These are phyloP conservation scores for Sebastes fasciatus DNA, from an alignment of 2,113 vertebrate genomes.

Conservation along the genomic window DNA sequence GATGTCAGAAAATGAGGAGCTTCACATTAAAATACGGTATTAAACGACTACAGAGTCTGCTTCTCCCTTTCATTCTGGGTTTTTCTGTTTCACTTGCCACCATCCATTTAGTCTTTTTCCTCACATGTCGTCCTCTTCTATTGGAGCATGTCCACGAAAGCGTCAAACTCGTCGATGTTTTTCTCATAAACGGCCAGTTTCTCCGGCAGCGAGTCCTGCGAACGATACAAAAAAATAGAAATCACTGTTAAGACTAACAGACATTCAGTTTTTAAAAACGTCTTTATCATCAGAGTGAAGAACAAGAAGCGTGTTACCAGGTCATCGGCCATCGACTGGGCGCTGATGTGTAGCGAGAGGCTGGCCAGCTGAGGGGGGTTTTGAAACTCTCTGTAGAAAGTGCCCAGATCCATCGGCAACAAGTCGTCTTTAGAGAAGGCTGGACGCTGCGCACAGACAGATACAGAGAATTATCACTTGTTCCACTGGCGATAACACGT, in stretches of 20 bases:
- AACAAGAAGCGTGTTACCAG: conserved; percentile 83
- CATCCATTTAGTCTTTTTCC: not conserved
- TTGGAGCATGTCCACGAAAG: conserved; percentile 98
- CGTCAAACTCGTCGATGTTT: conserved; percentile 97
- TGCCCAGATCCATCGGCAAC: conserved; percentile 97
- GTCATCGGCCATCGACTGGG: conserved; percentile 98
- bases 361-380: conserved; percentile 98
- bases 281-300: not conserved
- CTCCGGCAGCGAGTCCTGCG: conserved; percentile 95
- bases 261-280: not conserved
- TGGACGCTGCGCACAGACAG: conserved; percentile 85
- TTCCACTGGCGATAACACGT: too few relatives aligned
- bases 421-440: conserved; percentile 99
- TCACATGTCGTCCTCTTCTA: conserved; percentile 70
- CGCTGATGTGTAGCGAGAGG: conserved; percentile 94
- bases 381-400: conserved; percentile 98
- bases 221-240: not conserved
- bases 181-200: conserved; percentile 97
- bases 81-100: not conserved
- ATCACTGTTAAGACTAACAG: fast-evolving
- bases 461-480: too few relatives aligned
- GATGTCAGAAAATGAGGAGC: not conserved
- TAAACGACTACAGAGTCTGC: conserved; percentile 18
- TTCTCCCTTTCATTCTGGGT: conserved; percentile 21
- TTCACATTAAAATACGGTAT: conserved; percentile 48